A percentile compares a stretch with the other conserved stretches of the same genome.
Evolutionary conservation across 2,797 vertebrate genomes (phyloP).

Genomic region (Dendrocincla tyrannina): DNA sequence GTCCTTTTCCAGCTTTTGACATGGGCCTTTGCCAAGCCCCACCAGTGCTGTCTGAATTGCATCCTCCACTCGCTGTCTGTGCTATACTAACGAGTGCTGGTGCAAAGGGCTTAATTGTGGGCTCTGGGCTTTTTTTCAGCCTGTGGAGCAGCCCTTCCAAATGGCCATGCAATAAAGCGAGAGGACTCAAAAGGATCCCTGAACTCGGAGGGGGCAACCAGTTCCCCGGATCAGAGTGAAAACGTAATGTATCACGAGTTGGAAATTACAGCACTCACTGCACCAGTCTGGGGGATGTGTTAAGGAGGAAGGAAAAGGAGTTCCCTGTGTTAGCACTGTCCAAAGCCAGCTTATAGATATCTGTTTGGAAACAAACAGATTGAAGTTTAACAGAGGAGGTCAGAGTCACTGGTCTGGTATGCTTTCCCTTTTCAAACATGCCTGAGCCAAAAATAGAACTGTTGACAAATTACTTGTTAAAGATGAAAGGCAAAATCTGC

Average conservation of each 20-base stretch:
- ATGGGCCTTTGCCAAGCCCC: background rate
- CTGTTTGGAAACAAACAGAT: background rate
- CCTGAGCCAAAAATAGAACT: background rate
- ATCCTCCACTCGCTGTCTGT: fast-evolving
- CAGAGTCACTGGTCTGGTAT: background rate
- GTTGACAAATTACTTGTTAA: background rate
- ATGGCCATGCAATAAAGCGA: constrained; percentile 85
- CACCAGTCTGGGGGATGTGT: background rate
- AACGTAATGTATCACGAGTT: constrained; percentile 67
- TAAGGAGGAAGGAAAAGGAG: background rate
- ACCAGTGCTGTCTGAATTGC: background rate
- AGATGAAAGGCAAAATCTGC: background rate
- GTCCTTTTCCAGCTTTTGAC: background rate
- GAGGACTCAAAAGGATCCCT: constrained; percentile 91
- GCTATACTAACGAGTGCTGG: fast-evolving
- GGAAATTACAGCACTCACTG: background rate
- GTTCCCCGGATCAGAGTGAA: constrained; percentile 74
- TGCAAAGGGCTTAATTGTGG: background rate
- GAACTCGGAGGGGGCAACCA: constrained; percentile 78
- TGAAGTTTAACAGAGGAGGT: background rate
- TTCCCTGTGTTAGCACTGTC: background rate
- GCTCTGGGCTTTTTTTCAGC: constrained; percentile 56
- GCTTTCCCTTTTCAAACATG: background rate
- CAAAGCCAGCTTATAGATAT: background rate
- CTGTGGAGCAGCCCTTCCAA: constrained; percentile 75